Base-by-base conservation (phyloP, 2,797 vertebrate genomes). In the Cyclopterus lumpus region DNA sequence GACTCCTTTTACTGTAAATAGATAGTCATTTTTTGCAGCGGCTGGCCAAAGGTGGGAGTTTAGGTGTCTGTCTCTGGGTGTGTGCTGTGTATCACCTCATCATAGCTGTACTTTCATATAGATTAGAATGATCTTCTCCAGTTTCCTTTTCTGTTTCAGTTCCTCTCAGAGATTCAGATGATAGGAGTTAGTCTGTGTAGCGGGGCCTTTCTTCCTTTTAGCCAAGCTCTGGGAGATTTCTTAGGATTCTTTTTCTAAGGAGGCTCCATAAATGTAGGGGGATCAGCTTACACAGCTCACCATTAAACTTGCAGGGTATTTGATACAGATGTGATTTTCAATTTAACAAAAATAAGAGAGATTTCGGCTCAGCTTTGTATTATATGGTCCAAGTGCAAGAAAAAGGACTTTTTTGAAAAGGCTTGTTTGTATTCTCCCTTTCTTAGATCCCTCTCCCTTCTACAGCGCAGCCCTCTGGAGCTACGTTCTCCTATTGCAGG, bases 251-350 rank as follows among this genome's bases (percentile, higher is more conserved):
- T 90, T 88, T 92, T 40, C 38, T 40, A 81, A 86, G 75, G 64
- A 81, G 81, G 67, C 57, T 77, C 77, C 61, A 80, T 85, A 88
- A 90, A 86, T 79, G 77, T 64, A 58, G 82, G 81, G n/a, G 79
- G 71, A 92, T 92, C 83, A 67, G 64, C 79, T 91, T 91, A 89
- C 78, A 86, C 26, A 1, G 67, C 61, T 67, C 73, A 67, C 71
- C 77, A 83, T 86, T 86, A 90, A 89, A 91, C 73, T 73, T 67
- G 69, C 44, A 58, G 71, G 67, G 76, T 87, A 82, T 90, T 89
- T 87, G 64, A 88, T 82, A 90, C 80, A 89, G 83, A 93, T 86
- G 86, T 88, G 79, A 88, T 75, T 86, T 81, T 77, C 63, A 76
- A 70, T 90, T 73, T 86, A 75, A 3, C 64, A 71, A 85, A 73